A percentile compares a stretch with the other conserved stretches of the same genome.
phyloP scores from a whole-genome alignment of 2,797 vertebrate genomes.

The Valencia hispanica region DNA sequence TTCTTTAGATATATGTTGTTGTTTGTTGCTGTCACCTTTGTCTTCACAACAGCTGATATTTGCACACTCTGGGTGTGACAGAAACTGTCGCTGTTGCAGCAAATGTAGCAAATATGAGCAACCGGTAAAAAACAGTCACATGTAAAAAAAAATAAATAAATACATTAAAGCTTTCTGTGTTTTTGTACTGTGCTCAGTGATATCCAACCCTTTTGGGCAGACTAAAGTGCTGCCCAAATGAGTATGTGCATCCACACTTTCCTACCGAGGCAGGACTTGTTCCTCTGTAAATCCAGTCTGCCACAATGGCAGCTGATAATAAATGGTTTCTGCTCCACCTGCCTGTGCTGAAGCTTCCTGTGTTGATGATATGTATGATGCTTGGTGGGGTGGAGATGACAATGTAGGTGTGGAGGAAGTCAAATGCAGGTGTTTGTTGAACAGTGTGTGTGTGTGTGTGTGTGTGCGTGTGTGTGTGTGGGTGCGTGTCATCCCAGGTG shows the following conservation, averaged over 20 bases:
- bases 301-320: conserved; percentile 59
- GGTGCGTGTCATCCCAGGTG: conserved; percentile 49
- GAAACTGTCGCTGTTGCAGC: neutral
- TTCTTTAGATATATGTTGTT: no score
- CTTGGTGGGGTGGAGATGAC: conserved; percentile 64
- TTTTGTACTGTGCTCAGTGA: neutral
- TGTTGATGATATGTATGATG: conserved; percentile 74
- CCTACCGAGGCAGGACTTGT: conserved; percentile 35
- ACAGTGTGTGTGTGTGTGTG: conserved; percentile 37
- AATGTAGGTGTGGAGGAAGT: conserved; percentile 76
- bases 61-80: neutral
- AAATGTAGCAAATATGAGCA: neutral
- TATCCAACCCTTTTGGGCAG: conserved; percentile 11
- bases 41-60: neutral
- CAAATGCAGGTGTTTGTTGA: conserved; percentile 67
- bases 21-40: no score
- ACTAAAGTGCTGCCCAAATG: conserved; percentile 52
- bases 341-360: conserved; percentile 68
- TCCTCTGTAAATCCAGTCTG: conserved; percentile 50
- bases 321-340: conserved; percentile 69
- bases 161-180: neutral
- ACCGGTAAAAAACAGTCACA: neutral
- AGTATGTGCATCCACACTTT: conserved; percentile 50
- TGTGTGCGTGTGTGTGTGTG: conserved; percentile 35
- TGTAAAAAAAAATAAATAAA: neutral